Evolutionary conservation across 2,888 invertebrate genomes (phyloP).

Genomic region (Hoplodrina ambigua): DNA sequence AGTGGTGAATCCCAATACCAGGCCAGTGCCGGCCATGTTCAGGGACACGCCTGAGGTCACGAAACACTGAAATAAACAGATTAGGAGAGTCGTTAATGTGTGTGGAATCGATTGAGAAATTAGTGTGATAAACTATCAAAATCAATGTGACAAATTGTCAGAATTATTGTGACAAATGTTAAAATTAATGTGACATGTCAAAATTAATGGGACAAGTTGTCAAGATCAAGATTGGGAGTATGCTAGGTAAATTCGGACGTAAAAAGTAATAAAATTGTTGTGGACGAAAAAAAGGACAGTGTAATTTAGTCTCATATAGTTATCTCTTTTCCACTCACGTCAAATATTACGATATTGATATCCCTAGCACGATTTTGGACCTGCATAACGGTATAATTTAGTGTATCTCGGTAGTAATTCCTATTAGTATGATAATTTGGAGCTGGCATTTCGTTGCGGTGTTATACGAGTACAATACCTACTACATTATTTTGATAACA

Average conservation of each 20-base stretch:
- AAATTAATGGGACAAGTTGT: too few species aligned
- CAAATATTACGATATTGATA: background rate
- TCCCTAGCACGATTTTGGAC: background rate
- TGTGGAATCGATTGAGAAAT: background rate
- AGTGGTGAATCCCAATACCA: conserved; percentile 88
- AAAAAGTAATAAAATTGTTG: too few species aligned
- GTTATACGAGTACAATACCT: background rate
- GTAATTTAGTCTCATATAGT: too few species aligned
- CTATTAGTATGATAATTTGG: conserved; percentile 6
- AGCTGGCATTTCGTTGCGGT: background rate
- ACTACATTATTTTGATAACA: background rate
- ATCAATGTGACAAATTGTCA: too few species aligned
- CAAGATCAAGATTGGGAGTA: too few species aligned
- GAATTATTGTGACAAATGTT: too few species aligned
- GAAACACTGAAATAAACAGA: conserved; percentile 71
- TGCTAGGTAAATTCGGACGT: too few species aligned
- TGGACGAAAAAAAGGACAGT: too few species aligned
- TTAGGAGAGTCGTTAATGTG: background rate
- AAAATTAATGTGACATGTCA: too few species aligned
- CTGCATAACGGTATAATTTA: conserved; percentile 11
- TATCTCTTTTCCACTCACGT: too few species aligned
- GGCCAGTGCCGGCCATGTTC: conserved; percentile 72
- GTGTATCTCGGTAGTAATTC: background rate
- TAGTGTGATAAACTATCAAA: too few species aligned
- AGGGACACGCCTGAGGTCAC: conserved; percentile 76